Evolutionary conservation across 2,797 vertebrate species (phyloP).

Genomic region (Premnoplex brunnescens): DNA sequence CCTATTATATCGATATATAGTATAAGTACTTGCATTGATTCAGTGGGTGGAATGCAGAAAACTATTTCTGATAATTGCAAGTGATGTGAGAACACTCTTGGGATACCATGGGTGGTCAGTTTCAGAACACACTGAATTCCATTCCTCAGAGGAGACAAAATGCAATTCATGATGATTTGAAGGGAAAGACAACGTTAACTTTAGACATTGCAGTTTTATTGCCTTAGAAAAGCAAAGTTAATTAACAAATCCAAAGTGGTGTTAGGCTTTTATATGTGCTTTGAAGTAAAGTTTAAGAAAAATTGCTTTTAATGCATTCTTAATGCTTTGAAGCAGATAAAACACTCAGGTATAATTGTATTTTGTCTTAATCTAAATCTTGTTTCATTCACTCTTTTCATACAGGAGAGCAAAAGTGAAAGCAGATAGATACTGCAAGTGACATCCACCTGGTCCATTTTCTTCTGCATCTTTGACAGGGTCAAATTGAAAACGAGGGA

Average conservation of each 20-base stretch:
- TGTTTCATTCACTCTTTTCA: conserved; percentile 29
- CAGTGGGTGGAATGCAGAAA: neutral
- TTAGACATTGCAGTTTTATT: neutral
- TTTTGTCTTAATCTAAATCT: neutral
- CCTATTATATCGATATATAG: neutral
- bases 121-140: neutral
- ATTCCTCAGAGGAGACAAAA: neutral
- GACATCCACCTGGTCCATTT: conserved; percentile 41
- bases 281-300: neutral
- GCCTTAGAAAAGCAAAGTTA: neutral
- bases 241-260: neutral
- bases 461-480: neutral
- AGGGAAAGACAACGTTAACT: neutral
- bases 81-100: neutral
- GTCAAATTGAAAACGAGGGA: neutral
- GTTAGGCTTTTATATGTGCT: neutral
- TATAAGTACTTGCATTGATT: neutral
- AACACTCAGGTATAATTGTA: neutral
- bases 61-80: neutral
- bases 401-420: conserved; percentile 95
- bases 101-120: neutral
- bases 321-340: neutral
- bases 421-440: conserved; percentile 98
- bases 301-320: neutral
- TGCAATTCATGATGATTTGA: fast-evolving